These are phyloP conservation scores for Dysidea cf. avara DNA, from an alignment of 37 sponge, comb jelly and placozoan genomes.

Conservation along the genomic window DNA sequence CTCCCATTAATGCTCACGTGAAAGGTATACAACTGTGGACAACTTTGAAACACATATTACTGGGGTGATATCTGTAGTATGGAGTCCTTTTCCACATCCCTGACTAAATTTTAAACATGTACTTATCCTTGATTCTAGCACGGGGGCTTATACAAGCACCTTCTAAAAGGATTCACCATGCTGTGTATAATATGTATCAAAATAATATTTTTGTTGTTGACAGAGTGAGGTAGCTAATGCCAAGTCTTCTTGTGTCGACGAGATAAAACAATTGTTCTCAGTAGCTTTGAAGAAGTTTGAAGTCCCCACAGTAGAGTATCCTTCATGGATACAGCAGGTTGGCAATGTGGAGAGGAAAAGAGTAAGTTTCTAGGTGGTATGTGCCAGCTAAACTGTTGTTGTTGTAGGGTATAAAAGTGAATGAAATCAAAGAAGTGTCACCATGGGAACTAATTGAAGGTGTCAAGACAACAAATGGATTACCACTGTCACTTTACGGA, in stretches of 20 bases:
- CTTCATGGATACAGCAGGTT: slow-evolving; percentile 11
- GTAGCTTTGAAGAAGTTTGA: slow-evolving; percentile 47
- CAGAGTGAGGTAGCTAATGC: slow-evolving; percentile 47
- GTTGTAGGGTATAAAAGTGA: slow-evolving; percentile 70
- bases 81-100: too few relatives aligned
- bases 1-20: too few relatives aligned
- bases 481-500: slow-evolving; percentile 80
- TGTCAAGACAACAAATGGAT: slow-evolving; percentile 70
- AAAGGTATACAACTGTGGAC: too few relatives aligned
- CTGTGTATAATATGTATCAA: too few relatives aligned
- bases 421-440: slow-evolving; percentile 69
- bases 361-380: slow-evolving; percentile 14
- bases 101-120: too few relatives aligned
- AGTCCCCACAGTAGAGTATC: slow-evolving; percentile 58
- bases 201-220: too few relatives aligned
- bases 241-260: slow-evolving; percentile 61
- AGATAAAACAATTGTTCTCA: slow-evolving; percentile 80
- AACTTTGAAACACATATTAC: too few relatives aligned
- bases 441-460: slow-evolving; percentile 90
- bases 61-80: too few relatives aligned
- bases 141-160: too few relatives aligned
- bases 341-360: slow-evolving; percentile 26
- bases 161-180: too few relatives aligned
- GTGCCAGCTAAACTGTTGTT: not conserved
- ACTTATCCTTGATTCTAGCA: too few relatives aligned